phyloP scores from a whole-genome alignment of 1,140 invertebrate species.

The Neuroterus valhalla region DNA sequence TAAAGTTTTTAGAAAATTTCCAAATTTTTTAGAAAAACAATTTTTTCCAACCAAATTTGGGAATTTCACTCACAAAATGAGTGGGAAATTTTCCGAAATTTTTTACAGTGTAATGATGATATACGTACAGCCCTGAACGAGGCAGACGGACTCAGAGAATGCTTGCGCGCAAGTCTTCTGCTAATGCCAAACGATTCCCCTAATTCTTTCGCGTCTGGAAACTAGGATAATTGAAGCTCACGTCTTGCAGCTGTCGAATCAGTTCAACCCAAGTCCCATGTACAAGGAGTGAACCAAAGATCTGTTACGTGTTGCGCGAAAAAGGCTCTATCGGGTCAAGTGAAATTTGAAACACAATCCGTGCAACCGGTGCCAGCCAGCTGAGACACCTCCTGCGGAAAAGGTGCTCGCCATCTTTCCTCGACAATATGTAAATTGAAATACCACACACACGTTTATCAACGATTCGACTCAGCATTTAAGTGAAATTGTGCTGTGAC shows the following conservation, averaged over 20 bases:
- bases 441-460: neutral
- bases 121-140: constrained; percentile 43
- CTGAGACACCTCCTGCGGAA: neutral
- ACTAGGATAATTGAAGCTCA: neutral
- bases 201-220: constrained; percentile 51
- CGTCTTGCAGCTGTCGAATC: constrained; percentile 9
- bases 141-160: constrained; percentile 8
- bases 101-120: no score
- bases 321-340: neutral
- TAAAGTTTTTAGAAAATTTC: neutral
- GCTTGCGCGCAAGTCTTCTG: constrained; percentile 57
- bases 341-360: constrained; percentile 10
- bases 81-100: no score
- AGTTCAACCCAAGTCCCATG: neutral
- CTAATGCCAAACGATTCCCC: constrained; percentile 53
- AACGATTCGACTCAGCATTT: neutral
- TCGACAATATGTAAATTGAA: neutral
- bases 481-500: neutral
- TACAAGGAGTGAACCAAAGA: no score
- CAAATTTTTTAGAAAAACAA: neutral
- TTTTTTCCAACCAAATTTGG: no score
- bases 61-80: no score
- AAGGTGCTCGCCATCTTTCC: constrained; percentile 21
- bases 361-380: neutral
- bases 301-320: neutral